Base-by-base conservation (phyloP, 1,140 invertebrate species). In the Parapsyche elsis region DNA sequence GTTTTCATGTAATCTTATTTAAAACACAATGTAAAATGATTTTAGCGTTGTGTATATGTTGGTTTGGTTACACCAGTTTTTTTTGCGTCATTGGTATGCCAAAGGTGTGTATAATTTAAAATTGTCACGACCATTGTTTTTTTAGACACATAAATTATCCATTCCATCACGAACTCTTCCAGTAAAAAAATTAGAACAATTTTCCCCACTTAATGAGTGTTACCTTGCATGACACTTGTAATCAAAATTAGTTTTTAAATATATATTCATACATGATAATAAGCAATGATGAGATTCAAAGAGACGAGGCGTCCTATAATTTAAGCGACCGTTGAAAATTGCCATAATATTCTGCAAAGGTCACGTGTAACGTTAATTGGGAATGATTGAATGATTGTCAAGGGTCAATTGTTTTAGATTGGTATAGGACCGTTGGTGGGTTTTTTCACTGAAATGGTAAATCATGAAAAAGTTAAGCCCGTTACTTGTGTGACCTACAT, bases 361-460 rank as follows among this genome's bases (percentile, higher is more conserved):
- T 67, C 64, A 67, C 10, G 64, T 26, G n/a, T 26, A 23, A 0
- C 10, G 2, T 5, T 67, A 67, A 67, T 67, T 67, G 24, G 64
- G 21, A 67, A 2, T 67, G 21, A 67, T 67, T 67, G 64, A 67
- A 26, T 67, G 64, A 67, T 67, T 12, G 10, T 67, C 24, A 67
- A 26, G 23, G 64, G 64, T 67, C 64, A 67, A 67, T 67, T 67
- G 64, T 67, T 67, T 67, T 24, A 26, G 24, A 67, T 67, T 67
- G 64, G 10, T 10, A 21, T 26, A 67, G 24, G 64, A 67, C 64
- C 64, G 64, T 67, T 67, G 23, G 23, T 26, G 26, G 19, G 14
- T 67, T 67, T 64, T 24, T 12, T 23, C 5, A 16, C 24, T 23
- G 4, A 64, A 5, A 46, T 7, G 5, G 12, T 46, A 46, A 12